Base-by-base conservation (phyloP, 1,140 invertebrate genomes). In the Drosophila truncata region DNA sequence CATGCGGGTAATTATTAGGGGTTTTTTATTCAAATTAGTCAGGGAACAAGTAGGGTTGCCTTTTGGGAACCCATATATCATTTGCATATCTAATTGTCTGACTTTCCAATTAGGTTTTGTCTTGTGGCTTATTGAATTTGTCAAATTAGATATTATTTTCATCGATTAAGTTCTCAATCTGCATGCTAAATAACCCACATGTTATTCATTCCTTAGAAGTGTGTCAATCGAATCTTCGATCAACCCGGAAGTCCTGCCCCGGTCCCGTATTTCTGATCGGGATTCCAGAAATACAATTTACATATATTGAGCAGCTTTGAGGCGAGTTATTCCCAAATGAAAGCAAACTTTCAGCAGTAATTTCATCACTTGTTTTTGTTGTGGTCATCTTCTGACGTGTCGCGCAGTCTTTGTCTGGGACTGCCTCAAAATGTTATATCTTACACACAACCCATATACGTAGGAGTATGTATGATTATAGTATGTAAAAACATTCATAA, bases 111-210 rank as follows among this genome's bases (percentile, higher is more conserved):
- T 65, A 50, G 39, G 31, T 44, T 14, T 47, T 60, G 46, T 70
- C 67, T 82, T 80, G 66, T 25, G 73, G 69, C 25, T 42, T 76
- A 62, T 72, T 71, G 65, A 75, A 67, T 84, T 67, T 84, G 77
- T 87, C 84, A 75, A 84, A 80, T 87, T 84, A 35, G 80, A 78
- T 78, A 88, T 84, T 74, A 42, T 42, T 71, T 72, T 2, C 27
- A 29, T 49, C 66, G 82, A 88, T 84, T 81, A 70, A 88, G 84
- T 90, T 75, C 80, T 88, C 73, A 84, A 90, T 88, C 80, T 88
- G 84, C 84, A 88, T 88, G 73, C 74, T 52, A 80, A 88, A 88
- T 88, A 52, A 88, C 84, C 84, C 84, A 88, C 84, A 88, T 87
- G 62, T 62, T 61, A 52, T 20, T 63, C 27, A 35, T 64, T 60